Base-by-base conservation (phyloP, 30 jellyfish, hydroid and myxozoan genomes). In the Aurelia sp. region DNA sequence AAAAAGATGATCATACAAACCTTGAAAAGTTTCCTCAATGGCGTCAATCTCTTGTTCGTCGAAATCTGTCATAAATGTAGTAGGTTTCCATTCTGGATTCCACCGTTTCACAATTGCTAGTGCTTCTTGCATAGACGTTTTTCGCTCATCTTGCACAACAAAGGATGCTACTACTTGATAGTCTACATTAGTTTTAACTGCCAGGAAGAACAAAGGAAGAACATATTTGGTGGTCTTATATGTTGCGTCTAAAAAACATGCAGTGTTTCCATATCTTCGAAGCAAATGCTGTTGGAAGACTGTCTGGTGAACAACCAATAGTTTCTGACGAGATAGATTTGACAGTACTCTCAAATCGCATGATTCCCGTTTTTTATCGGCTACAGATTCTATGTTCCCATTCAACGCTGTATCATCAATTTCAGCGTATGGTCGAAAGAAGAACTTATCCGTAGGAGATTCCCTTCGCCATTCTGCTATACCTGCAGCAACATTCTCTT, bases 101-200 rank as follows among this genome's bases (percentile, higher is more conserved):
- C 96, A 87, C 9, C 67, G 87, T 57, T 87, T 87, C 13, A 87
- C 53, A 11, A 79, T 38, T 50, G 41, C 63, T 65, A 87, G 57
- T 16, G 90, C 94, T 64, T 85, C 90, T 74, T 38, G 22, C 13
- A 85, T 53, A 2, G 94, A 85, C 35, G 41, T 89, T 44, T 63
- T 79, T 48, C 67, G 72, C 71, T 81, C 68, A 38, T 52, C 63
- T 80, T 88, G 88, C 33, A 81, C 82, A 20, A 89, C 72, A 44
- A 89, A 89, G 67, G 92, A 24, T 31, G 90, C 95, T 6, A 89
- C 97, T n/a, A 89, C 71, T 75, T 89, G 97, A 64, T 81, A 82
- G 74, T 89, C 92, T 4, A 89, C 96, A 74, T 89, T 89, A n/a
- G 97, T 89, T 40, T 89, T 94, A 50, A 89, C 97, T 61, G 68